phyloP scores from a whole-genome alignment of 2,113 vertebrate genomes.

The Pseudopipra pipra region DNA sequence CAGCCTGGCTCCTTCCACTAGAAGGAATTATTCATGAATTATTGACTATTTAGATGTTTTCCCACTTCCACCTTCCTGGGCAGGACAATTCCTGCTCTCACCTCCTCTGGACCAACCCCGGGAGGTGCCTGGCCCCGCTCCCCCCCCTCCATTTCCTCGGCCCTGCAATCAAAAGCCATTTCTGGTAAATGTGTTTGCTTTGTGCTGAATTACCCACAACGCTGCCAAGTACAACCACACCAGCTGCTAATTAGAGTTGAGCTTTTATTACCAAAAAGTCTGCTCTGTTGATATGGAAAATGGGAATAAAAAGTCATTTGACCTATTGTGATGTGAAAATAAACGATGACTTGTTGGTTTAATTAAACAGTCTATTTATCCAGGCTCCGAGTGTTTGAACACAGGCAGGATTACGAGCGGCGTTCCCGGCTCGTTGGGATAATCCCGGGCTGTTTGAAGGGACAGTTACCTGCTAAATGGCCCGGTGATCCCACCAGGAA shows the following conservation, averaged over 20 bases:
- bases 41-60: background rate
- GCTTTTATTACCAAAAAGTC: constrained; percentile 58
- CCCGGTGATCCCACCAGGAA: accelerated
- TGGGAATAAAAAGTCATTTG: constrained; percentile 56
- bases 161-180: constrained; percentile 42
- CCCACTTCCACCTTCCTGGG: background rate
- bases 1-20: background rate
- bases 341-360: constrained; percentile 57
- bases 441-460: background rate
- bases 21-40: background rate
- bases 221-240: constrained; percentile 57
- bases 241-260: constrained; percentile 60
- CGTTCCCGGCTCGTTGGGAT: background rate
- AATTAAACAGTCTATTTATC: constrained; percentile 71
- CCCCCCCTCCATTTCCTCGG: background rate
- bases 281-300: constrained; percentile 60
- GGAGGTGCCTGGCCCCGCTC: background rate
- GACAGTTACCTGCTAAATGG: constrained; percentile 45
- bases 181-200: constrained; percentile 62
- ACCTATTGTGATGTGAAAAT: constrained; percentile 73
- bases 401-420: constrained; percentile 56
- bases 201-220: constrained; percentile 33
- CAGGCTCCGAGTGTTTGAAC: constrained; percentile 57
- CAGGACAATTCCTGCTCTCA: background rate
- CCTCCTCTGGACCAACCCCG: background rate